Evolutionary conservation across 2,888 invertebrate genomes (phyloP), one percentile per base, ranked within the genome.

Genomic region (Epistrophella euchroma): DNA sequence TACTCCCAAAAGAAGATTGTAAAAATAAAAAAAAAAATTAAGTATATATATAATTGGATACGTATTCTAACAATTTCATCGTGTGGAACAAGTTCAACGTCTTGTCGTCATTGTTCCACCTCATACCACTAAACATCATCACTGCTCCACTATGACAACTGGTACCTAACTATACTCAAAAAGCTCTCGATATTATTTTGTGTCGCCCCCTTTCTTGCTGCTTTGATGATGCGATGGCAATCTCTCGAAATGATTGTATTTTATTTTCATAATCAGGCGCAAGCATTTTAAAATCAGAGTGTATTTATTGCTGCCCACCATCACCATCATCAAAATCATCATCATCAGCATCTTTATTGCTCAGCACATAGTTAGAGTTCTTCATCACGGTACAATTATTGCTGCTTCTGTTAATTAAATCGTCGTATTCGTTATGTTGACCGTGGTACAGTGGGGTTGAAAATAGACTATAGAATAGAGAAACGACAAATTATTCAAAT

Each of bases 21-120:
- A 4, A 11, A 35, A 19, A 37, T 6, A 28, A 4, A 28, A 28
- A 28, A 56, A n/a, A 58, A 35, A 35, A 17, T 19, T 19, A 7
- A 19, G 4, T 4, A 28, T 9, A 25, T 37, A 37, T 40, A 64
- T 80, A 80, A 85, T 85, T 80, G 71, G 79, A 58, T 75, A 68
- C 52, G 15, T 52, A 45, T 71, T 85, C 71, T 80, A 60, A 68
- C 71, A 75, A 80, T 47, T 28, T 85, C 72, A 80, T 72, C 68
- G 84, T 56, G 84, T 84, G 84, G 79, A 84, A 85, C 75, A 85
- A 80, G 84, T 85, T 85, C 84, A 85, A 80, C 84, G 84, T 85
- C 84, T 85, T 43, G 47, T 66, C 58, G 19, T 64, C 45, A 66
- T 66, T 47, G 66, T 47, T 66, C 19, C 35, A 17, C 45, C 45